These are phyloP conservation scores for Chrysaora quinquecirrha DNA, from an alignment of 30 jellyfish, hydroid and myxozoan species.

Conservation along the genomic window DNA sequence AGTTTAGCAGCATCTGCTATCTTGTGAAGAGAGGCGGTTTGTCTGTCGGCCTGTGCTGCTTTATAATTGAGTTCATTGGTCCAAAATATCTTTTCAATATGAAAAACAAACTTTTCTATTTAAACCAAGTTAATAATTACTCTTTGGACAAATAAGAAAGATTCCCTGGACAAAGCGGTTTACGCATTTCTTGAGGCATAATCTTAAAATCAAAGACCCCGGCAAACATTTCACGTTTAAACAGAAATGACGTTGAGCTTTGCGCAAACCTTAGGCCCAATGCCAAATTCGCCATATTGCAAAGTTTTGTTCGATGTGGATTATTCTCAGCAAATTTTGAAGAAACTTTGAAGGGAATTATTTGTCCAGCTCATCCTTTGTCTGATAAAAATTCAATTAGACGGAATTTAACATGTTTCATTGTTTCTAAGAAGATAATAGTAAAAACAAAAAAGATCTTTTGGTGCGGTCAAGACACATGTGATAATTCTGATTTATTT, in stretches of 20 bases:
- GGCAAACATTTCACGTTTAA: not conserved
- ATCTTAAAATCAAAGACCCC: not conserved
- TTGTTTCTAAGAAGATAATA: not conserved
- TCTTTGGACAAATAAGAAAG: not conserved
- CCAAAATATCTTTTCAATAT: too few species aligned
- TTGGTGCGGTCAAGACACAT: not conserved
- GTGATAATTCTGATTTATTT: not conserved
- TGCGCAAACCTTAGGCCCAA: not conserved
- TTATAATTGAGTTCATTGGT: too few species aligned
- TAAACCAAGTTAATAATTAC: not conserved
- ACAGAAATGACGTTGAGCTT: not conserved
- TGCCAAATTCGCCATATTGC: not conserved
- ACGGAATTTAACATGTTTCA: not conserved
- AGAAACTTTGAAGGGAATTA: too few species aligned
- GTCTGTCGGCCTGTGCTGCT: too few species aligned
- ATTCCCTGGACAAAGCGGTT: not conserved
- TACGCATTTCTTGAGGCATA: not conserved
- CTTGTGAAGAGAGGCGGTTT: too few species aligned
- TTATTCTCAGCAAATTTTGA: too few species aligned
- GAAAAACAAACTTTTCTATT: too few species aligned
- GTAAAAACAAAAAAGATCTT: not conserved
- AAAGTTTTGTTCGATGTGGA: too few species aligned
- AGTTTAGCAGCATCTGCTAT: too few species aligned
- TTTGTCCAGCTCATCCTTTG: not conserved
- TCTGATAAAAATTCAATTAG: not conserved